phyloP scores from a whole-genome alignment of 37 sponge, comb jelly and placozoan genomes.

The Spongilla lacustris region DNA sequence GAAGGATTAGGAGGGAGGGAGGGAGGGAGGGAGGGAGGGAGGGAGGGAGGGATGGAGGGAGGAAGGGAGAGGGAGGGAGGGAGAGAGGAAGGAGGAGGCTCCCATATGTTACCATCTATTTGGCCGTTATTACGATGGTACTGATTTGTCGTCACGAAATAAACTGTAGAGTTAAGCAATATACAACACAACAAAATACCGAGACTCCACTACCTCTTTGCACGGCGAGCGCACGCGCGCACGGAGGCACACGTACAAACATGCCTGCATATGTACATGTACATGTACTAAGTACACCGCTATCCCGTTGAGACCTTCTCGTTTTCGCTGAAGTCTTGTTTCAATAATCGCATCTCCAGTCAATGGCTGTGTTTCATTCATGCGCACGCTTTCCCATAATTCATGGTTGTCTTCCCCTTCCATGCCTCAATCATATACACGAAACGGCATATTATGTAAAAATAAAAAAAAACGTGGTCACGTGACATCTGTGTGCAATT shows the following conservation, averaged over 20 bases:
- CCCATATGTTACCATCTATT: too few species aligned
- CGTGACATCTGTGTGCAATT: not conserved
- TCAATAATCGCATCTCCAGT: not conserved
- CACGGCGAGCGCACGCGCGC: not conserved
- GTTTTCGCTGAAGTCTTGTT: not conserved
- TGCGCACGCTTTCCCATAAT: not conserved
- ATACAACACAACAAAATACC: too few species aligned
- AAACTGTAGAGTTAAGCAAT: too few species aligned
- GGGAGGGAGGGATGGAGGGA: too few species aligned
- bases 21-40: not conserved
- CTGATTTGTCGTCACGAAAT: too few species aligned
- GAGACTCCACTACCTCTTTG: not conserved
- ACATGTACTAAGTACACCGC: conserved; percentile 6
- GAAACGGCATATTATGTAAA: not conserved
- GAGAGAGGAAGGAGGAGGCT: too few species aligned
- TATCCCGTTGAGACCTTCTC: not conserved
- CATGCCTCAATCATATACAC: not conserved
- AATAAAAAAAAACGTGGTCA: not conserved
- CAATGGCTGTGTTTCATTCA: not conserved
- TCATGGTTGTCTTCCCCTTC: not conserved
- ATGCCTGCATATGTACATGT: conserved; percentile 27
- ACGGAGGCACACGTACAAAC: conserved; percentile 32
- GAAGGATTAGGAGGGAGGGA: not conserved
- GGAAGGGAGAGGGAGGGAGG: too few species aligned
- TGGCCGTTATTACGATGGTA: too few species aligned